Evolutionary conservation across 35 echinoderm and acorn worm genomes (phyloP).

Genomic region (Apostichopus japonicus): DNA sequence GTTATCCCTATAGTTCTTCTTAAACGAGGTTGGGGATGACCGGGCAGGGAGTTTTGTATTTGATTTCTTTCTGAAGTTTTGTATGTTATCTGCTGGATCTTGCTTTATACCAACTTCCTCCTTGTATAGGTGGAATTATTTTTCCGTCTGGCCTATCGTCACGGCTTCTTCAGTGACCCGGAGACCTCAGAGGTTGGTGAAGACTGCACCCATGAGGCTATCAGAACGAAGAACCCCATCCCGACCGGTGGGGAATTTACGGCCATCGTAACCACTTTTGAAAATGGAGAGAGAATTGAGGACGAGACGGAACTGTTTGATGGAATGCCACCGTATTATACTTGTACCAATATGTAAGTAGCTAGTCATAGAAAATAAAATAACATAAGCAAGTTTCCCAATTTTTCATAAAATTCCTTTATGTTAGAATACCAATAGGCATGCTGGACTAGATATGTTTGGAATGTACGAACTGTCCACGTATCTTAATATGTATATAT

Average conservation of each 20-base stretch:
- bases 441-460: not conserved
- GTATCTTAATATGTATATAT: too few species aligned
- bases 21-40: too few species aligned
- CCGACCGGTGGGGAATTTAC: not conserved
- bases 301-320: not conserved
- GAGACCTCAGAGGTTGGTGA: not conserved
- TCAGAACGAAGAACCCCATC: not conserved
- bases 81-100: too few species aligned
- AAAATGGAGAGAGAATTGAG: conserved; percentile 1
- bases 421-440: not conserved
- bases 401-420: not conserved
- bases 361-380: too few species aligned
- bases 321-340: not conserved
- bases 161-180: conserved; percentile 14
- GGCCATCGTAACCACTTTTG: not conserved
- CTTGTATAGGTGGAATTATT: not conserved
- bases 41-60: too few species aligned
- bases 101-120: not conserved
- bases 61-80: too few species aligned
- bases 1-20: too few species aligned
- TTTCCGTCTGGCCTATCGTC: conserved; percentile 14
- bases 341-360: conserved; percentile 35
- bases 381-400: not conserved
- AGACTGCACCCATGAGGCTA: not conserved
- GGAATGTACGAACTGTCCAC: too few species aligned